Conservation (phyloP, 2,888 invertebrate species). For the Dasysyrphus albostriatus region DNA sequence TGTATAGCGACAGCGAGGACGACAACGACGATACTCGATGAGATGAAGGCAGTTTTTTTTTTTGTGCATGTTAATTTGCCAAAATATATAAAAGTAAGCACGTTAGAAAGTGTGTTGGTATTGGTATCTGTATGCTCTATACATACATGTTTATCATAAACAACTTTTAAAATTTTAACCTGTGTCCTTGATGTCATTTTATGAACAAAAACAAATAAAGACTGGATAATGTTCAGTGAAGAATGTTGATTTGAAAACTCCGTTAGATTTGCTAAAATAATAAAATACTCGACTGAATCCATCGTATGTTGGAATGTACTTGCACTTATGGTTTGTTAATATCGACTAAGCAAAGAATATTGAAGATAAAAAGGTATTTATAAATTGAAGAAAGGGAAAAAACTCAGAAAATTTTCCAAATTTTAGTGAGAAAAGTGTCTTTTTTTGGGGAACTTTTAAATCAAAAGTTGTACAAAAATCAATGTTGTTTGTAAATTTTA, state of each 20-base stretch:
- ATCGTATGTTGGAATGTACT: background rate
- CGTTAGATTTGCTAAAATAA: background rate
- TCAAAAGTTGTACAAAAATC: no score
- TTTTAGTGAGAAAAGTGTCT: no score
- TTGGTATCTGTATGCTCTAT: background rate
- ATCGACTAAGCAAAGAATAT: no score
- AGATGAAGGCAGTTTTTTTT: background rate
- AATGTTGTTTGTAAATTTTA: no score
- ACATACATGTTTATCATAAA: background rate
- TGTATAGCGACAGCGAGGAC: background rate
- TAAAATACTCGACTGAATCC: background rate
- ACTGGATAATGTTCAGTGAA: background rate
- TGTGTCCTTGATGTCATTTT: background rate
- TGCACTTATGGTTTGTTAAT: background rate
- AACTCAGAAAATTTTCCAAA: no score
- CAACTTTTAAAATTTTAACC: conserved; percentile 8
- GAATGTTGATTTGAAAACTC: background rate
- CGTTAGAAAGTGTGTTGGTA: background rate
- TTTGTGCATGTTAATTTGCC: background rate
- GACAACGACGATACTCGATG: background rate
- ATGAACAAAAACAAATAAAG: background rate
- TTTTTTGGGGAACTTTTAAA: no score
- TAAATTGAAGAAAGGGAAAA: no score
- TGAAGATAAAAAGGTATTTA: no score
- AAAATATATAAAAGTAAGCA: background rate